phyloP scores from a whole-genome alignment of 2,797 vertebrate genomes.

The Dryobates pubescens region DNA sequence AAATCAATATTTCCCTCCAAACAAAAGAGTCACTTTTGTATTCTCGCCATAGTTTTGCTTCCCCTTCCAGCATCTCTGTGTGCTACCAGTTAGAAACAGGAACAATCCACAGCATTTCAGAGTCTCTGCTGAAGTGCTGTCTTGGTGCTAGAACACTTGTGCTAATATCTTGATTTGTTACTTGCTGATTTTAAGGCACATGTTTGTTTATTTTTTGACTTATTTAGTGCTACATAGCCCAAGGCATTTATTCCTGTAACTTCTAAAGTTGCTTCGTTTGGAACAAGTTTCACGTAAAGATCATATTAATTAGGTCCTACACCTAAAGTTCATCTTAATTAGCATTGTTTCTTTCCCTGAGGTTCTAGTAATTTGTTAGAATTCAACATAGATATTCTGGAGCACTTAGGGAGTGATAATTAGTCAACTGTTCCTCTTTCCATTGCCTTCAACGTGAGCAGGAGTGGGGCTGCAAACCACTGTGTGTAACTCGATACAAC shows the following conservation, averaged over 20 bases:
- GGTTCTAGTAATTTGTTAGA: conserved; percentile 83
- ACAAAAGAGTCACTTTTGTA: not conserved
- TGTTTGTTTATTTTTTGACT: conserved; percentile 20
- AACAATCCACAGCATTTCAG: not conserved
- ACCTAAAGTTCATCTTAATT: conserved; percentile 95
- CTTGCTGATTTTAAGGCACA: conserved; percentile 14
- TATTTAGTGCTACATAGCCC: conserved; percentile 43
- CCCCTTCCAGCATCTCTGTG: not conserved
- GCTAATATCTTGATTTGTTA: not conserved
- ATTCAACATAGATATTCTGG: conserved; percentile 31
- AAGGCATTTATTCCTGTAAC: conserved; percentile 60
- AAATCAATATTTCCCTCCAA: conserved; percentile 11
- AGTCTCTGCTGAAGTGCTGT: not conserved
- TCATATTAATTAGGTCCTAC: conserved; percentile 81
- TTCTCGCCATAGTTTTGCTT: not conserved
- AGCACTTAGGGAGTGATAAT: conserved; percentile 40
- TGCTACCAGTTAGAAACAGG: not conserved
- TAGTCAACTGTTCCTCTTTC: conserved; percentile 43
- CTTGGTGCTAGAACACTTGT: not conserved
- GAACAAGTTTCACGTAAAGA: conserved; percentile 84
- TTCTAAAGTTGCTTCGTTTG: conserved; percentile 77
- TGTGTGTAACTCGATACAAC: not conserved
- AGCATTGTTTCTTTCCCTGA: conserved; percentile 82
- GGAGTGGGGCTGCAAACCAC: conserved; percentile 15
- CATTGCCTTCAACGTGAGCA: not conserved